A percentile compares a stretch with the other conserved stretches of the same genome.
These are phyloP conservation scores for Phortica magna DNA, from an alignment of 2,888 invertebrate genomes.

Conservation along the genomic window DNA sequence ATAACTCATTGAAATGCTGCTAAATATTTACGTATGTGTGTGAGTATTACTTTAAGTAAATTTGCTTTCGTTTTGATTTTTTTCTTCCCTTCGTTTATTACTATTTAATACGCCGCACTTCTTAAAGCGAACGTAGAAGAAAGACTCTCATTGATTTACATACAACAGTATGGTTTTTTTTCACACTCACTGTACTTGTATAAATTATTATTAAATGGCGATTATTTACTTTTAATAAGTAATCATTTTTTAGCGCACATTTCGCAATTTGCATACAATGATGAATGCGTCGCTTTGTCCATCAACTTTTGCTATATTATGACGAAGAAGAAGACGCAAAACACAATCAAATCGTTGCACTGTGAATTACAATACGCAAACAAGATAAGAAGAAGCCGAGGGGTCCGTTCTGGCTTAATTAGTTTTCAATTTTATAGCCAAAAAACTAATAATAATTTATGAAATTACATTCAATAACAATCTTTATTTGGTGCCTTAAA, in stretches of 20 bases:
- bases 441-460: too few relatives aligned
- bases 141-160: conserved; percentile 35
- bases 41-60: conserved; percentile 17
- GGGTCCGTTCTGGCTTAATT: too few relatives aligned
- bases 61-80: conserved; percentile 15
- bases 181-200: conserved; percentile 13
- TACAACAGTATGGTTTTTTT: neutral
- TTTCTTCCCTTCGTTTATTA: neutral
- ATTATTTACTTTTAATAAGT: conserved; percentile 38
- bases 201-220: conserved; percentile 30
- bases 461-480: too few relatives aligned
- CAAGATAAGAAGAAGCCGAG: too few relatives aligned
- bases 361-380: too few relatives aligned
- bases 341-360: too few relatives aligned
- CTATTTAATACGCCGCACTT: neutral
- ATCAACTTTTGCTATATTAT: too few relatives aligned
- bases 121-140: conserved; percentile 5
- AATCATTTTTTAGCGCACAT: conserved; percentile 1
- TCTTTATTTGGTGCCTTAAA: neutral
- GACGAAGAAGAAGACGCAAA: too few relatives aligned
- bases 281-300: conserved; percentile 39
- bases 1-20: conserved; percentile 21
- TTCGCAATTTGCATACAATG: conserved; percentile 16
- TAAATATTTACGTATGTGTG: neutral
- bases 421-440: too few relatives aligned